Evolutionary conservation across 2,888 invertebrate species (phyloP), one percentile per base, ranked within the genome.

Genomic region (Erebia aethiops): DNA sequence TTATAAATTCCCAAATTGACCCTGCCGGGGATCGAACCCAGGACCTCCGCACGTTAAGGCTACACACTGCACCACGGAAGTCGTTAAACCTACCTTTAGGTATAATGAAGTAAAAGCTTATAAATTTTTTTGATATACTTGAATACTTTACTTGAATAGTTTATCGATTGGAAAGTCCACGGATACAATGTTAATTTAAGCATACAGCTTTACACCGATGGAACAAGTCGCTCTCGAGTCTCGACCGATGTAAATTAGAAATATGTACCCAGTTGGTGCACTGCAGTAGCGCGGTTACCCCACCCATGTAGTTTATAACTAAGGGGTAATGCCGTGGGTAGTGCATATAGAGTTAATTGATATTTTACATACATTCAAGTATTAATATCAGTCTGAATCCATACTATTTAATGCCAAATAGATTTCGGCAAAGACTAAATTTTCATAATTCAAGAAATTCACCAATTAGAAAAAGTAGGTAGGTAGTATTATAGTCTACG

Each of bases 181-280:
- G 8, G 16, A 54, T 57, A 57, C 56, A 57, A 67, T 16, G 58
- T 67, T 67, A 58, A 49, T 67, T 67, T 35, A 43, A 58, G 57
- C 58, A 46, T 58, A 35, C 7, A 67, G 67, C 58, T 54, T 57
- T 54, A 67, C 67, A 58, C 49, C 49, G 46, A 35, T 66, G 26
- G 58, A 67, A 67, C 57, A 26, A 58, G 67, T 58, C 67, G 58
- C 49, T 65, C 35, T 35, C 26, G 26, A 21, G 21, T 21, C 54
- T 64, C 56, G 10, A 14, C 35, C 46, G 58, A 58, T 67, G 67
- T 58, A 67, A 67, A 67, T 58, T 49, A 58, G 58, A 49, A 58
- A 58, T 67, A 67, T 58, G 67, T 65, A 65, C 60, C 60, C 16
- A 64, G 54, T 58, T 67, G 67, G 67, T 67, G 67, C 67, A 67